These are phyloP conservation scores for Dynastes maya DNA, from an alignment of 2,888 invertebrate species.

Conservation along the genomic window DNA sequence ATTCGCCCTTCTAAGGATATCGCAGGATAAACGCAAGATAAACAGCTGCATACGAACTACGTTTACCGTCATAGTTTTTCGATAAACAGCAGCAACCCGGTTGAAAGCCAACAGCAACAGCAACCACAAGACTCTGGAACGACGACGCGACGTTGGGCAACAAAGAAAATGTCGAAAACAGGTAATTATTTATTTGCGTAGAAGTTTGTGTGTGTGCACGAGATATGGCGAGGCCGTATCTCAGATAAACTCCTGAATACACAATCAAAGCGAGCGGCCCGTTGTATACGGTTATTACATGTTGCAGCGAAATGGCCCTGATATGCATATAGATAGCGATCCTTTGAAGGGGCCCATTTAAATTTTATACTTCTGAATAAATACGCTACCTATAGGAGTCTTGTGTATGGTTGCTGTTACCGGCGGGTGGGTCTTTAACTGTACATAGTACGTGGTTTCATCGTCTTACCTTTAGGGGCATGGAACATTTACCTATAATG, in stretches of 20 bases:
- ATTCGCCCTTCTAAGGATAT: background rate
- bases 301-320: constrained; percentile 47
- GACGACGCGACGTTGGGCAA: background rate
- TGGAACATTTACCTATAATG: too few relatives aligned
- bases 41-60: too few relatives aligned
- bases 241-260: constrained; percentile 46
- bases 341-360: constrained; percentile 48
- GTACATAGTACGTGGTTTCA: too few relatives aligned
- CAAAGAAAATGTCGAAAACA: constrained; percentile 35
- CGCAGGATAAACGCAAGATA: too few relatives aligned
- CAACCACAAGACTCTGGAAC: background rate
- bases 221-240: background rate
- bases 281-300: constrained; percentile 51
- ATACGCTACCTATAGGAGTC: constrained; percentile 17
- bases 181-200: constrained; percentile 43
- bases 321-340: constrained; percentile 52
- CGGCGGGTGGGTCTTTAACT: too few relatives aligned
- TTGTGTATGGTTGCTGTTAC: too few relatives aligned
- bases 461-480: too few relatives aligned
- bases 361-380: constrained; percentile 47
- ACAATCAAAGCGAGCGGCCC: constrained; percentile 44
- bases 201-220: constrained; percentile 6
- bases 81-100: background rate
- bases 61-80: background rate
- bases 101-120: background rate